These are phyloP conservation scores for Dione juno DNA, from an alignment of 2,888 invertebrate species.

Conservation along the genomic window DNA sequence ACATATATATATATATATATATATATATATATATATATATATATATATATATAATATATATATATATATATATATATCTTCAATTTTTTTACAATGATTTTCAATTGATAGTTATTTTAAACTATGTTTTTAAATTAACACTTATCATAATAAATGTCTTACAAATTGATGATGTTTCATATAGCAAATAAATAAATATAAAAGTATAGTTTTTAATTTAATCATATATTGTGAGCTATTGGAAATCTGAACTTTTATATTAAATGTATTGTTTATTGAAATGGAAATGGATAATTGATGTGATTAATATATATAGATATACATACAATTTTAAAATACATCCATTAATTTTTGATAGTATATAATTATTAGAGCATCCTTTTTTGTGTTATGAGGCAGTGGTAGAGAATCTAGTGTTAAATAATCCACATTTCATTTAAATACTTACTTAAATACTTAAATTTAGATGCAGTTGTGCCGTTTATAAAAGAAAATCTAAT, in stretches of 20 bases:
- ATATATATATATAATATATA: too few relatives aligned
- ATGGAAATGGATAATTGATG: too few relatives aligned
- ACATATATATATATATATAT: neutral
- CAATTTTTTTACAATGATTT: too few relatives aligned
- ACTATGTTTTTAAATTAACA: conserved; percentile 6
- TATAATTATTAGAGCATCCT: too few relatives aligned
- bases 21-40: neutral
- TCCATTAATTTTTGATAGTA: too few relatives aligned
- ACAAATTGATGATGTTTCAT: neutral
- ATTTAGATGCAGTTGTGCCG: too few relatives aligned
- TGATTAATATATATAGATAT: too few relatives aligned
- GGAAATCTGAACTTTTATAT: neutral
- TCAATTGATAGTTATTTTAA: conserved; percentile 4
- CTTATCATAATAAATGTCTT: neutral
- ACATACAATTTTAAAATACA: too few relatives aligned
- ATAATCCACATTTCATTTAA: neutral
- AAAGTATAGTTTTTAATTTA: neutral
- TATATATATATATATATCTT: neutral
- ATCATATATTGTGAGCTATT: neutral
- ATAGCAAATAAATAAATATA: neutral
- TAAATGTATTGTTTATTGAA: neutral
- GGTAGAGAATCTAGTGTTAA: too few relatives aligned
- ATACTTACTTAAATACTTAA: too few relatives aligned
- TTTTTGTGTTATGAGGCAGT: too few relatives aligned
- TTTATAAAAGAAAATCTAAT: neutral